These are phyloP conservation scores for Druceiella hillmani DNA, from an alignment of 2,888 invertebrate species.

Conservation along the genomic window DNA sequence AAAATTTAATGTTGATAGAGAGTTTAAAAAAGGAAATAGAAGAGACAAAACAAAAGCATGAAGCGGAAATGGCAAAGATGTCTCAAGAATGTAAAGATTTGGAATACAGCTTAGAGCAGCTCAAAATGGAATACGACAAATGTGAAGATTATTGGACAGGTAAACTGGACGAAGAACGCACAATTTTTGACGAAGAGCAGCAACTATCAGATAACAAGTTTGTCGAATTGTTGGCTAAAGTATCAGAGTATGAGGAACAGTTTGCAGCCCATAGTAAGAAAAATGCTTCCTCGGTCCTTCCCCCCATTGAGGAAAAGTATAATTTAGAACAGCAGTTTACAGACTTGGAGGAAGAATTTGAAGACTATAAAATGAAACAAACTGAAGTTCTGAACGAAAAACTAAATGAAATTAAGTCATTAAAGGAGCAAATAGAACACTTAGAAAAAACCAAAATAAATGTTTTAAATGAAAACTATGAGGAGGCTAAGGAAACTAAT, in stretches of 20 bases:
- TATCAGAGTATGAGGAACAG: slow-evolving; percentile 76
- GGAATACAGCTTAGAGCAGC: slow-evolving; percentile 66
- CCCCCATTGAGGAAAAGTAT: slow-evolving; percentile 72
- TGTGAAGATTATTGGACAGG: slow-evolving; percentile 84
- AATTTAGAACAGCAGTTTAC: slow-evolving; percentile 62
- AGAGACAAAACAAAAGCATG: slow-evolving; percentile 29
- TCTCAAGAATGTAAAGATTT: slow-evolving; percentile 52
- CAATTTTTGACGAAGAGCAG: slow-evolving; percentile 69
- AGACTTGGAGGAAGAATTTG: slow-evolving; percentile 66
- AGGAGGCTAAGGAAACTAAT: too few relatives aligned
- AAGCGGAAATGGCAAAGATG: slow-evolving; percentile 36
- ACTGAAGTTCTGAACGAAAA: slow-evolving; percentile 50
- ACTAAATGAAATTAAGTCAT: slow-evolving; percentile 48
- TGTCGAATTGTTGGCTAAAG: slow-evolving; percentile 64
- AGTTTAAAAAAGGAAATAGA: slow-evolving; percentile 23
- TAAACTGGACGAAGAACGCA: slow-evolving; percentile 74
- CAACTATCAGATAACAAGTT: slow-evolving; percentile 71
- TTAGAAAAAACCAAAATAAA: slow-evolving; percentile 27
- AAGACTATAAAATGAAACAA: slow-evolving; percentile 49
- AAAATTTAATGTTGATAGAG: slow-evolving; percentile 10
- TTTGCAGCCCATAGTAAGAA: slow-evolving; percentile 49
- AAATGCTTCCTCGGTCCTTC: slow-evolving; percentile 43
- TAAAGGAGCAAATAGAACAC: slow-evolving; percentile 46
- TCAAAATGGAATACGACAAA: slow-evolving; percentile 73
- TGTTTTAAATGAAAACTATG: slow-evolving; percentile 16